Conservation (phyloP, 2,888 invertebrate genomes). For the Magallana nippona region DNA sequence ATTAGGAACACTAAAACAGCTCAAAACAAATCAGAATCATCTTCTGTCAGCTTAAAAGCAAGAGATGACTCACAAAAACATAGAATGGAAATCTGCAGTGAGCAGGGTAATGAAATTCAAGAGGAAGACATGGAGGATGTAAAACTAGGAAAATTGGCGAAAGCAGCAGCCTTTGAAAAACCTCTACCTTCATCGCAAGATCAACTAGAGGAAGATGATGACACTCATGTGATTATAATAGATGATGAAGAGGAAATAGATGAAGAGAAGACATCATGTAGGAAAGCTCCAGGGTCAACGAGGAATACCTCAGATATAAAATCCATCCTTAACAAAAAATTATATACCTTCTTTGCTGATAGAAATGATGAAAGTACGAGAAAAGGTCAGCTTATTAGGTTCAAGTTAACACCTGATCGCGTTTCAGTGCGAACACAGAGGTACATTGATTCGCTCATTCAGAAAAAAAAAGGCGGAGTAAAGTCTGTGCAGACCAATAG, state of each 20-base stretch:
- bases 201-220: neutral
- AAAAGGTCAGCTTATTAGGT: neutral
- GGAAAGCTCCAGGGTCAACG: neutral
- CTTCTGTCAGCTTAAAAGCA: neutral
- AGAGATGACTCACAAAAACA: neutral
- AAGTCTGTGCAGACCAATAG: neutral
- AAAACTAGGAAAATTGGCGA: conserved; percentile 4
- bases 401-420: neutral
- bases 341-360: neutral
- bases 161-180: conserved; percentile 2
- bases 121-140: neutral
- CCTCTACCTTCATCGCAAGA: neutral
- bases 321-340: conserved; percentile 29
- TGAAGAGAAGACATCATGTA: neutral
- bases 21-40: neutral
- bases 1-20: neutral
- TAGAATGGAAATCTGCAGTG: neutral
- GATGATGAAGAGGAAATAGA: conserved; percentile 1
- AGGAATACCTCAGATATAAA: neutral
- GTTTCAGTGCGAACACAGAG: neutral
- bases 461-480: neutral
- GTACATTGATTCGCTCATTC: conserved; percentile 4
- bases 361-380: conserved; percentile 14
- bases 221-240: neutral
- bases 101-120: neutral